Evolutionary conservation across 2,113 vertebrate species (phyloP).

Genomic region (Noturus placidus): DNA sequence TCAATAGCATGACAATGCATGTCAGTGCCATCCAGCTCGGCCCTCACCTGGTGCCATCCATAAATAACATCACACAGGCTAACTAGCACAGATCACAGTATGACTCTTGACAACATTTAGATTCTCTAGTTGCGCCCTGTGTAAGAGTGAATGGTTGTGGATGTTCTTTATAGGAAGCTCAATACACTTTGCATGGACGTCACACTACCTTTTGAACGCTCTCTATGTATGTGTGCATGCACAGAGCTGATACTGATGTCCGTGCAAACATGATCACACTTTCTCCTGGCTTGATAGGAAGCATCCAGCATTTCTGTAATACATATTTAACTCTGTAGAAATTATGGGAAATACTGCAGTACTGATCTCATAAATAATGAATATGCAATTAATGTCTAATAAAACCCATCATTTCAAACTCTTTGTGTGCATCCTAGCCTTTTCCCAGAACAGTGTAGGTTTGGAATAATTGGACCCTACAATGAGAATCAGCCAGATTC

Average conservation of each 20-base stretch:
- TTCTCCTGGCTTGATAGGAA: background rate
- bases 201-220: constrained; percentile 16
- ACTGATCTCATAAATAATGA: background rate
- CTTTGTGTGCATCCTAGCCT: background rate
- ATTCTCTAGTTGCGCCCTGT: constrained; percentile 21
- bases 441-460: background rate
- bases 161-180: constrained; percentile 23
- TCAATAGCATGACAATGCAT: constrained; percentile 34
- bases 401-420: background rate
- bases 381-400: background rate
- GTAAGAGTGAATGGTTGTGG: background rate
- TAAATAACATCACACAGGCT: constrained; percentile 57
- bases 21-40: constrained; percentile 43
- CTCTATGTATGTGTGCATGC: background rate
- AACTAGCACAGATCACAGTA: constrained; percentile 67
- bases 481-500: background rate
- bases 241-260: constrained; percentile 2
- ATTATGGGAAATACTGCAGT: background rate
- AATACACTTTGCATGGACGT: constrained; percentile 19
- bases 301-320: background rate
- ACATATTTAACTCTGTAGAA: background rate
- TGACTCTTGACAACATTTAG: constrained; percentile 41
- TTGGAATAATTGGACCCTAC: background rate
- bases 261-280: background rate
- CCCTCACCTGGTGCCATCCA: constrained; percentile 49